Evolutionary conservation across 2,113 vertebrate genomes (phyloP), one percentile per base, ranked within the genome.

Genomic region (Okapia johnstoni): DNA sequence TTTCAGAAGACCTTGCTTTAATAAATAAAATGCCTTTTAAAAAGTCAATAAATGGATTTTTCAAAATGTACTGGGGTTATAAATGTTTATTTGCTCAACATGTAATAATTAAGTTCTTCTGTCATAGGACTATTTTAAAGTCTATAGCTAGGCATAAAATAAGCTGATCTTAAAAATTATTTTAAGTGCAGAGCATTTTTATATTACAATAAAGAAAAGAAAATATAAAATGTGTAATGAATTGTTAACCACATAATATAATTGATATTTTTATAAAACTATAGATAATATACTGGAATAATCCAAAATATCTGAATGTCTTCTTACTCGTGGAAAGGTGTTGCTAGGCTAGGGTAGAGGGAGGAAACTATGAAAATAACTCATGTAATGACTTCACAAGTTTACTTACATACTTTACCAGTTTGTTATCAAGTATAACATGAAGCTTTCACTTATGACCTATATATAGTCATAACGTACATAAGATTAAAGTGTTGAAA

Each of bases 11-110:
- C 28, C 19, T 40, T 63, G 17, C n/a, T 84, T 89, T 95, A 87
- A 83, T 92, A 92, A 94, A 88, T 89, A 36, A 60, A 61, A 95
- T 52, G 11, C 2, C 46, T 90, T 87, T 95, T 79, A 63, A 96
- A 90, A 96, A 73, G 40, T 87, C 63, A 92, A 84, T 63, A 94
- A 83, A 70, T 80, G 0, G 50, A 86, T 85, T 92, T 97, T 86
- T 80, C 25, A 54, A 46, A 83, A 85, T 58, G 4, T 57, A 76
- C 36, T 0, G 33, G 28, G 50, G 7, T 88, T 81, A 60, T 48
- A 57, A 80, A 88, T 77, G 15, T 60, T 95, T 52, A 57, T 95
- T 96, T 94, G 85, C 50, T 85, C 55, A 92, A 80, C 46, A 70
- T 52, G 4, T 73, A 80, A 63, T 87, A 79, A 87, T 97, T 66